Evolutionary conservation across 2,888 invertebrate genomes (phyloP).

Genomic region (Volucella bombylans): DNA sequence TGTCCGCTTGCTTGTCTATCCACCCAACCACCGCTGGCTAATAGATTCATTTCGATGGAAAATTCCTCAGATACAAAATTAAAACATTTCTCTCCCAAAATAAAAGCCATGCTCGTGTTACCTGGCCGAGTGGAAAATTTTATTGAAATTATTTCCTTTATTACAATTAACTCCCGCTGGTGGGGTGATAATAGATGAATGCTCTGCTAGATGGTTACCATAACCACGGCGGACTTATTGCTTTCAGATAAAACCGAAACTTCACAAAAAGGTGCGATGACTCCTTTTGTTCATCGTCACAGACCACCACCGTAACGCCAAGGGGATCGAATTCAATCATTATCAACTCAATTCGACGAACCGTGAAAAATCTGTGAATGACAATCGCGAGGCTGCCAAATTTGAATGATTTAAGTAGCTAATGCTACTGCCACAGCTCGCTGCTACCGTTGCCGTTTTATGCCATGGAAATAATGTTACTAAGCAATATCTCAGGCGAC

Average conservation of each 20-base stretch:
- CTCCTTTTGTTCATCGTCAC: conserved; percentile 41
- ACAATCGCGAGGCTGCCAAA: conserved; percentile 60
- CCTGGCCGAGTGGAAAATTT: conserved; percentile 68
- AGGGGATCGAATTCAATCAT: conserved; percentile 40
- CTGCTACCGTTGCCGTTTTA: background rate
- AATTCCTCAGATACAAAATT: conserved; percentile 59
- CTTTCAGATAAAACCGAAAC: conserved; percentile 58
- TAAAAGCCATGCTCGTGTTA: conserved; percentile 38
- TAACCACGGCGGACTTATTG: conserved; percentile 61
- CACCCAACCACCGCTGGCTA: background rate
- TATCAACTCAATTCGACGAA: conserved; percentile 69
- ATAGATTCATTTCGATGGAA: conserved; percentile 53
- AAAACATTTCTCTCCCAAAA: conserved; percentile 35
- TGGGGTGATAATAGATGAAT: conserved; percentile 53
- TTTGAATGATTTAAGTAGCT: conserved; percentile 60
- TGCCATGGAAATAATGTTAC: conserved; percentile 31
- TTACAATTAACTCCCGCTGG: conserved; percentile 58
- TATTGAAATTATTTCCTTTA: conserved; percentile 65
- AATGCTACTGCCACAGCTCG: background rate
- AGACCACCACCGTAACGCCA: conserved; percentile 20
- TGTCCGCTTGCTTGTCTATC: conserved; percentile 40
- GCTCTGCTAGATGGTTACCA: conserved; percentile 43
- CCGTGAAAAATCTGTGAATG: conserved; percentile 69
- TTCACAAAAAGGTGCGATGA: conserved; percentile 60
- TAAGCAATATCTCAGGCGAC: conserved; percentile 11